A percentile compares a stretch with the other conserved stretches of the same genome.
phyloP scores from a whole-genome alignment of 2,797 vertebrate species.

The Potorous gilbertii region DNA sequence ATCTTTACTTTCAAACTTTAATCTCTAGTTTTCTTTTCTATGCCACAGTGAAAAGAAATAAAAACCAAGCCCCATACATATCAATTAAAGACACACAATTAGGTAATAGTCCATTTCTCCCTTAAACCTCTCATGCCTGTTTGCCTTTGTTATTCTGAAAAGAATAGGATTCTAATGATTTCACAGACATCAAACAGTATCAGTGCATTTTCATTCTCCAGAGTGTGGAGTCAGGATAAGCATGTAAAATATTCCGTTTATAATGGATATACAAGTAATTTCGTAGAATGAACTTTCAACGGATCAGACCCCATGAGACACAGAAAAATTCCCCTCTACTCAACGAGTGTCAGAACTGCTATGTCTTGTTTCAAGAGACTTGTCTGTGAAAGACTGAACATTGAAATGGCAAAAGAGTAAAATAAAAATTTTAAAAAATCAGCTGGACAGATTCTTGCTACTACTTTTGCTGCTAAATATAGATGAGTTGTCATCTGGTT shows the following conservation, averaged over 20 bases:
- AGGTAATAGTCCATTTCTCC: constrained; percentile 58
- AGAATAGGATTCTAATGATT: constrained; percentile 61
- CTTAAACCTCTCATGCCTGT: constrained; percentile 53
- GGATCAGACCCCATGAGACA: neutral
- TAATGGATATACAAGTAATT: neutral
- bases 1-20: constrained; percentile 57
- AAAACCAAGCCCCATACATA: constrained; percentile 33
- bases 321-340: constrained; percentile 34
- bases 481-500: constrained; percentile 62
- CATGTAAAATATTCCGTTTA: neutral
- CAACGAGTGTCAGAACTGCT: constrained; percentile 69
- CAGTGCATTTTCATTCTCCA: neutral
- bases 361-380: constrained; percentile 50
- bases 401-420: constrained; percentile 18
- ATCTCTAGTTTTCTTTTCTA: constrained; percentile 34
- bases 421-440: constrained; percentile 45
- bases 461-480: constrained; percentile 74
- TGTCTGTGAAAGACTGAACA: constrained; percentile 63
- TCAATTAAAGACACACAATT: constrained; percentile 60
- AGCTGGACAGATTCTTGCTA: constrained; percentile 67
- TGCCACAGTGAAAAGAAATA: constrained; percentile 66
- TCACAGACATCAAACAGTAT: neutral
- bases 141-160: constrained; percentile 51
- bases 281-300: neutral
- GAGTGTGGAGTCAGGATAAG: neutral